Base-by-base conservation (phyloP, 2,797 vertebrate species). In the Myripristis jacobus region DNA sequence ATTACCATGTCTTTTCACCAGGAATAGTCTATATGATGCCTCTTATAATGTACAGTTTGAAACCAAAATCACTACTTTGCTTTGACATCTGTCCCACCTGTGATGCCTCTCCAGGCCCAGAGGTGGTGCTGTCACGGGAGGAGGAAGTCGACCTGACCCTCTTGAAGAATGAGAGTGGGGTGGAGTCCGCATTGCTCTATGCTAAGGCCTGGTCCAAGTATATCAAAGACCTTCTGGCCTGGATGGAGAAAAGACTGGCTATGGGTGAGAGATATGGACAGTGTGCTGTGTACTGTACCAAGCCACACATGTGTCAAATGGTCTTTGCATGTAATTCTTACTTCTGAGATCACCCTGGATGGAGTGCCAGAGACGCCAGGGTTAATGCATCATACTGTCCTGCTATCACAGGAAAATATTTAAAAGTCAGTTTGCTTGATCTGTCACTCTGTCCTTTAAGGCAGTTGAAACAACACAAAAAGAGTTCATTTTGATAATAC, bases 121-220 rank as follows among this genome's bases (percentile, higher is more conserved):
- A 89, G 55, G 86, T 88, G 70, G 51, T 78, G 0, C 60, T 92
- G 43, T 87, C 89, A 66, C 94, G 94, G 82, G 95, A 94, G 84
- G 91, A 96, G 90, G 96, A 98, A 71, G 92, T 98, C 46, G 96
- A 99, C 80, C 90, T 84, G 69, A 92, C 95, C 78, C 92, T 99
- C 67, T 93, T 95, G 80, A 96, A 94, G 84, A 96, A 94, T 81
- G 95, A 96, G 74, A 96, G 94, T 1, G 97, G 96, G 15, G 94
- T 99, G 84, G 97, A 99, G 88, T 95, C 96, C 0, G 97, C 97
- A 46, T 92, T 99, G 21, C 96, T 96, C 13, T 99, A 99, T 55
- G 96, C 97, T 73, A 99, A 99, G 93, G 94, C 96, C 29, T 99
- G 96, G 97, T 98, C 97, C 84, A 99, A 98, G 90, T 99, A 99